Evolutionary conservation across 2,888 invertebrate genomes (phyloP).

Genomic region (Megalurothrips usitatus): DNA sequence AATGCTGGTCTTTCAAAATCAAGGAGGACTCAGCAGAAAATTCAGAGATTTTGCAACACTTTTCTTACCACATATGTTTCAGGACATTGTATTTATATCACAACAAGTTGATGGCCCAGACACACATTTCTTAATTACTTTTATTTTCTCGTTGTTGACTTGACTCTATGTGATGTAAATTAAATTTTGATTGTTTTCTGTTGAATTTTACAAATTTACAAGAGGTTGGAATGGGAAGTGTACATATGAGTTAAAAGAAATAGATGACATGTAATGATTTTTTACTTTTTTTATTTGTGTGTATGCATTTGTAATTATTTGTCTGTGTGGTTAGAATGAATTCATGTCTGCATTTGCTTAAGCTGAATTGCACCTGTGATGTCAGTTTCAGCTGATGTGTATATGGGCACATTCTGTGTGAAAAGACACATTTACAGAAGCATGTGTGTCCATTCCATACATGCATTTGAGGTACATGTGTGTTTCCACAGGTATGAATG

Average conservation of each 20-base stretch:
- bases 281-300: slow-evolving; percentile 18
- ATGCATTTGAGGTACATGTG: not conserved
- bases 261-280: slow-evolving; percentile 7
- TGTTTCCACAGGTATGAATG: slow-evolving; percentile 14
- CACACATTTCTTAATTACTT: slow-evolving; percentile 14
- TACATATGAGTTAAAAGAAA: not conserved
- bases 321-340: not conserved
- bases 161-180: slow-evolving; percentile 25
- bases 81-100: not conserved
- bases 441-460: not conserved
- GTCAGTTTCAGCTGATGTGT: not conserved
- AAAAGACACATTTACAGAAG: slow-evolving; percentile 3
- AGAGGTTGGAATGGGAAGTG: slow-evolving; percentile 4
- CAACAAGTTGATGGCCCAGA: not conserved
- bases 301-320: slow-evolving; percentile 23
- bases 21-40: no score
- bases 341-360: not conserved
- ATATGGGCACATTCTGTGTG: not conserved
- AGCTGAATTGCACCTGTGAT: not conserved
- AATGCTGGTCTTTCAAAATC: not conserved
- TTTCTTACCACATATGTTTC: no score
- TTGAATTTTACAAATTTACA: slow-evolving; percentile 27
- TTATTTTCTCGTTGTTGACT: slow-evolving; percentile 25
- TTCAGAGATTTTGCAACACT: no score
- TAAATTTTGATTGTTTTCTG: slow-evolving; percentile 27